Evolutionary conservation across 2,888 invertebrate species (phyloP), one percentile per base, ranked within the genome.

Genomic region (Agrochola circellaris): DNA sequence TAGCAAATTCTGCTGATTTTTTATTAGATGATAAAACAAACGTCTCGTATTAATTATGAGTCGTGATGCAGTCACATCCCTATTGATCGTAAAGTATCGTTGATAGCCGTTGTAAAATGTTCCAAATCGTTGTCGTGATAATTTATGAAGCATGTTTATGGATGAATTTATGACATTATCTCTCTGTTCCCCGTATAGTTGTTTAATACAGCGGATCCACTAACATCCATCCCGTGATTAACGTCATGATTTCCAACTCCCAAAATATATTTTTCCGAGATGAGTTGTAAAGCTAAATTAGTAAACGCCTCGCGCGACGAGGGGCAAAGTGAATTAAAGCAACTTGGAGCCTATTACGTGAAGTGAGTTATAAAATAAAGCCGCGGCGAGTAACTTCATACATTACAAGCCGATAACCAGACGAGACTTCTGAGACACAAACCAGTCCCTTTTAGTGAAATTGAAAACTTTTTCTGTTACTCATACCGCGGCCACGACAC

Each of bases 401-500:
- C 96, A 96, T 97, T 97, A 96, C 96, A 95, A 94, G 96, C 96
- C 96, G 96, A 97, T 97, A 97, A 96, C 96, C 96, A 96, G 96
- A 95, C 96, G 93, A 96, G 96, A 96, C 97, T 96, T 95, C 93
- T 95, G 95, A 97, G 96, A 97, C 95, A 96, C 96, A 97, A 96
- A 96, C 96, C 97, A 97, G 97, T 93, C 97, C 97, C 97, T 97
- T 97, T 97, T 97, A 97, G 97, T 96, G 94, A 96, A 96, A 97
- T 97, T 97, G 97, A 96, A 96, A 97, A 97, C 94, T 97, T 97
- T 97, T 97, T 96, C 96, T 96, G 94, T 96, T 95, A 96, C 96
- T 96, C 96, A 96, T 95, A 96, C 95, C 94, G 93, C 94, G 94
- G 89, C 94, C 94, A 92, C 94, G 95, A 95, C 95, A 95, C 95